Evolutionary conservation across 2,888 invertebrate species (phyloP).

Genomic region (Melanargia galathea): DNA sequence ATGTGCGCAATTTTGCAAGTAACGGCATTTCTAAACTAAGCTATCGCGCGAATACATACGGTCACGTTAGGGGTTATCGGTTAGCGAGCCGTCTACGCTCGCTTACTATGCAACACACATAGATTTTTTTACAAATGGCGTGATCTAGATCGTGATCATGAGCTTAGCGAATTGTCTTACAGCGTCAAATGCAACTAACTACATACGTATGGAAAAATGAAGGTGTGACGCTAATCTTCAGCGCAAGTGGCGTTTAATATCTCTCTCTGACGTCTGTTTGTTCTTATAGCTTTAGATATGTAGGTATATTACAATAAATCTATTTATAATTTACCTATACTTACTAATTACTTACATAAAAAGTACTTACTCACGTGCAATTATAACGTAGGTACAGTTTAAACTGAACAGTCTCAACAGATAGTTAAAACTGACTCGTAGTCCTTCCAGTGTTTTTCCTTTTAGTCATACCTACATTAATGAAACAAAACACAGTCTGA

Average conservation of each 20-base stretch:
- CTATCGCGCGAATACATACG: conserved; percentile 63
- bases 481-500: too few species aligned
- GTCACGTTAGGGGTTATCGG: conserved; percentile 71
- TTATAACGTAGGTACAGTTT: too few species aligned
- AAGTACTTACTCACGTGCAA: too few species aligned
- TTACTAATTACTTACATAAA: too few species aligned
- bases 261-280: background rate
- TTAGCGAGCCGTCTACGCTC: conserved; percentile 59
- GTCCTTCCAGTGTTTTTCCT: too few species aligned
- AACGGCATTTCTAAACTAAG: conserved; percentile 72
- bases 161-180: conserved; percentile 16
- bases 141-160: conserved; percentile 41
- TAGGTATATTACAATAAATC: too few species aligned
- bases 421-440: too few species aligned
- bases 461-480: too few species aligned
- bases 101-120: conserved; percentile 44
- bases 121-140: conserved; percentile 41
- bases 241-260: background rate
- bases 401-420: too few species aligned
- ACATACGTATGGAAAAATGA: conserved; percentile 12
- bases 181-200: conserved; percentile 17
- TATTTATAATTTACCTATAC: too few species aligned
- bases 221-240: conserved; percentile 6
- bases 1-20: conserved; percentile 71
- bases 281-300: too few species aligned